Evolutionary conservation across 2,797 vertebrate species (phyloP).

Genomic region (Columba guinea): DNA sequence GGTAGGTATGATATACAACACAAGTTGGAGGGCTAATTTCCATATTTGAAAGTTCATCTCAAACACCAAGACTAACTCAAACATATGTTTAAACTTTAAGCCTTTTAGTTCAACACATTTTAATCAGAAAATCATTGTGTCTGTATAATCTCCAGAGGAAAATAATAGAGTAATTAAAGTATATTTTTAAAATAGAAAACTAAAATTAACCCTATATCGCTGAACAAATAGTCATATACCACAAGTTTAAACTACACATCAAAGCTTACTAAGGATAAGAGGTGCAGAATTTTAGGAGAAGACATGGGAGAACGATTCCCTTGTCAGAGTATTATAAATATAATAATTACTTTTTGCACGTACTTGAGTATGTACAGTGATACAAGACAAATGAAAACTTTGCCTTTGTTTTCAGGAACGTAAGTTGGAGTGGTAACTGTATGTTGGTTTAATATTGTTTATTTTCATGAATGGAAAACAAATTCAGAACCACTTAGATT

Average conservation of each 20-base stretch:
- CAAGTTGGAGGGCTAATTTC: background rate
- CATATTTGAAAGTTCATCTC: background rate
- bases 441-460: background rate
- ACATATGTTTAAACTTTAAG: background rate
- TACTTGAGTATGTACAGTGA: background rate
- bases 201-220: background rate
- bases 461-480: slow-evolving; percentile 23
- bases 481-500: slow-evolving; percentile 13
- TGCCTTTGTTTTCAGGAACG: background rate
- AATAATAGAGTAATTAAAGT: background rate
- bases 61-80: background rate
- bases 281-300: background rate
- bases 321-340: background rate
- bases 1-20: background rate
- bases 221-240: background rate
- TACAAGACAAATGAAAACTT: background rate
- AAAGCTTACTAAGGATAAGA: background rate
- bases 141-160: background rate
- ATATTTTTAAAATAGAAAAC: background rate
- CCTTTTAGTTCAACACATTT: background rate
- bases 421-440: background rate
- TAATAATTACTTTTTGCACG: background rate
- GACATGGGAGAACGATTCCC: background rate
- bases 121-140: background rate
- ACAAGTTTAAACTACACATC: background rate